These are phyloP conservation scores for Drosophila tani DNA, from an alignment of 1,140 invertebrate genomes.

Conservation along the genomic window DNA sequence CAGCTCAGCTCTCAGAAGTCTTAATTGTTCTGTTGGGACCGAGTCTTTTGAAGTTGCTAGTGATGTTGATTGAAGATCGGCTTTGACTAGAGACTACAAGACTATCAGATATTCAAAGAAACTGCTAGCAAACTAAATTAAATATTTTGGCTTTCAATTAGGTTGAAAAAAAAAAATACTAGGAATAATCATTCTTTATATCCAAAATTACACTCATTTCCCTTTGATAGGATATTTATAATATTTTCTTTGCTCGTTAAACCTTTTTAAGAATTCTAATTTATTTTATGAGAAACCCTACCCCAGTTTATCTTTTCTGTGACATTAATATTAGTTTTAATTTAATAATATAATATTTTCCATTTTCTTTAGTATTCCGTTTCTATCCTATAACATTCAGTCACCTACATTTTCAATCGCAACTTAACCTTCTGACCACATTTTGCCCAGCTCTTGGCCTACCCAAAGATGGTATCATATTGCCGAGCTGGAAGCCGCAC, in stretches of 20 bases:
- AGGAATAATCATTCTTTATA: neutral
- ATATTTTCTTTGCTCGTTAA: no score
- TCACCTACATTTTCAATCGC: conserved; percentile 49
- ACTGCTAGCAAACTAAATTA: neutral
- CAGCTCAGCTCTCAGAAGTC: conserved; percentile 39
- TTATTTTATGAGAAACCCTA: neutral
- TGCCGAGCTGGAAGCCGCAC: conserved; percentile 44
- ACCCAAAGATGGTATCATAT: conserved; percentile 44
- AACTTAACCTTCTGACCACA: conserved; percentile 71
- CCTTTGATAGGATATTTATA: neutral
- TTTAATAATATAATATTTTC: conserved; percentile 1
- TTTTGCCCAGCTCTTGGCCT: conserved; percentile 17
- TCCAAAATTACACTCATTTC: neutral
- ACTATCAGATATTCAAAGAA: neutral
- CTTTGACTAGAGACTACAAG: neutral
- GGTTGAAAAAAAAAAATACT: conserved; percentile 1
- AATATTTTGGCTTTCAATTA: neutral
- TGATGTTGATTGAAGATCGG: conserved; percentile 24
- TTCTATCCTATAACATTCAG: neutral
- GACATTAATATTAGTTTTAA: neutral
- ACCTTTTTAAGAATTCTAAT: neutral
- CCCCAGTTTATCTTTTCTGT: neutral
- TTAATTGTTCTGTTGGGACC: conserved; percentile 61
- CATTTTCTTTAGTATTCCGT: neutral
- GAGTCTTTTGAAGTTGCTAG: conserved; percentile 1